A percentile compares a stretch with the other conserved stretches of the same genome.
Evolutionary conservation across 2,113 vertebrate species (phyloP).

Genomic region (Tragelaphus scriptus): DNA sequence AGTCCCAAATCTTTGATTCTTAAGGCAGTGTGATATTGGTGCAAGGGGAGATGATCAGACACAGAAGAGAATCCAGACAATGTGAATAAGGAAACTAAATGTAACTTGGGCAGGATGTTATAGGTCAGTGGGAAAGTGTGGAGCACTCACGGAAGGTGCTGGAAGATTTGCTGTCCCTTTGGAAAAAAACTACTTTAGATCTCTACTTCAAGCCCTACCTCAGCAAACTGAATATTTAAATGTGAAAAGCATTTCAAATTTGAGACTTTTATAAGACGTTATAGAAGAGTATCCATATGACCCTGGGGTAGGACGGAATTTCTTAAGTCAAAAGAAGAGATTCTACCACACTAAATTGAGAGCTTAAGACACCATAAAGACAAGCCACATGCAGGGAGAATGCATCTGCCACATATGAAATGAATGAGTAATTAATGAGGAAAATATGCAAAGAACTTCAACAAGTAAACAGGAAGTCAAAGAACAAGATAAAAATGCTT

Average conservation of each 20-base stretch:
- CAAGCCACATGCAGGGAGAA: neutral
- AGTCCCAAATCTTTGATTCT: neutral
- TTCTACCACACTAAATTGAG: neutral
- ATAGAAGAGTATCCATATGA: neutral
- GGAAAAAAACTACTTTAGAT: neutral
- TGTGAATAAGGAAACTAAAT: neutral
- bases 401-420: neutral
- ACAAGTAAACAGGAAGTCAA: neutral
- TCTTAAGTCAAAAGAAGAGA: neutral
- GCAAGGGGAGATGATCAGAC: neutral
- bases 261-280: neutral
- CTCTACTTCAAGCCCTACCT: neutral
- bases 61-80: neutral
- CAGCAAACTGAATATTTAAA: neutral
- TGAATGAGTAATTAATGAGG: neutral
- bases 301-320: neutral
- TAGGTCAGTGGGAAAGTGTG: no score
- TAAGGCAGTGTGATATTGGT: neutral
- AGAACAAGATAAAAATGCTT: neutral
- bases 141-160: neutral
- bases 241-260: neutral
- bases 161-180: neutral
- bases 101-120: rapidly evolving
- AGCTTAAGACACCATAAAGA: neutral
- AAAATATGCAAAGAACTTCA: neutral